Conservation (phyloP, 2,797 vertebrate species). For the Bradypus variegatus region DNA sequence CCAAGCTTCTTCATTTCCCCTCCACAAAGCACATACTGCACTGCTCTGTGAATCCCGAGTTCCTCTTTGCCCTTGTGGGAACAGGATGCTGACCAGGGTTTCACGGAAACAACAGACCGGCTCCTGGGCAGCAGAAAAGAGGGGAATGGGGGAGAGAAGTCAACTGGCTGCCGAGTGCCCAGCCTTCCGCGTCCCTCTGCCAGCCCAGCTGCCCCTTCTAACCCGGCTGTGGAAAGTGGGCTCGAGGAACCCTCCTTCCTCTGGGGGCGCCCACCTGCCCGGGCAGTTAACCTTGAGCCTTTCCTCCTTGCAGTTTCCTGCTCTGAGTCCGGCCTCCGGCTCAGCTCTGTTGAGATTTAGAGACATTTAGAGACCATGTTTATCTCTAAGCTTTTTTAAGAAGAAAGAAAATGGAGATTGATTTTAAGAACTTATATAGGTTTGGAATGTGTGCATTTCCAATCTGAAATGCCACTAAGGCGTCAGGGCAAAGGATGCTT, state of each 20-base stretch:
- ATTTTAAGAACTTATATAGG: slow-evolving; percentile 20
- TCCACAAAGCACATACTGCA: slow-evolving; percentile 2
- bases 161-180: no score
- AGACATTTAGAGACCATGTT: background rate
- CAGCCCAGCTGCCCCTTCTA: background rate
- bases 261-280: background rate
- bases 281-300: background rate
- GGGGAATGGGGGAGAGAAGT: background rate
- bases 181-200: no score
- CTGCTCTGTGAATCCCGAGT: background rate
- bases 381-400: slow-evolving; percentile 5
- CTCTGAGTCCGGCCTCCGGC: background rate
- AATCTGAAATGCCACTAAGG: background rate
- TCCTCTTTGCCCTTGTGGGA: slow-evolving; percentile 6
- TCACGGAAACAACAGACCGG: slow-evolving; percentile 40
- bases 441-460: slow-evolving; percentile 12
- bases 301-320: background rate
- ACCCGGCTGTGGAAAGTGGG: background rate
- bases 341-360: background rate
- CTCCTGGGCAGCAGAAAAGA: slow-evolving; percentile 8
- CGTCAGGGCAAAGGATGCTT: background rate
- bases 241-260: background rate
- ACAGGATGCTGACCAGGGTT: background rate
- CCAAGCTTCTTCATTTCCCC: background rate
- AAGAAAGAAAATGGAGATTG: slow-evolving; percentile 5